Base-by-base conservation (phyloP, 2,888 invertebrate species). In the Agonopterix arenella region DNA sequence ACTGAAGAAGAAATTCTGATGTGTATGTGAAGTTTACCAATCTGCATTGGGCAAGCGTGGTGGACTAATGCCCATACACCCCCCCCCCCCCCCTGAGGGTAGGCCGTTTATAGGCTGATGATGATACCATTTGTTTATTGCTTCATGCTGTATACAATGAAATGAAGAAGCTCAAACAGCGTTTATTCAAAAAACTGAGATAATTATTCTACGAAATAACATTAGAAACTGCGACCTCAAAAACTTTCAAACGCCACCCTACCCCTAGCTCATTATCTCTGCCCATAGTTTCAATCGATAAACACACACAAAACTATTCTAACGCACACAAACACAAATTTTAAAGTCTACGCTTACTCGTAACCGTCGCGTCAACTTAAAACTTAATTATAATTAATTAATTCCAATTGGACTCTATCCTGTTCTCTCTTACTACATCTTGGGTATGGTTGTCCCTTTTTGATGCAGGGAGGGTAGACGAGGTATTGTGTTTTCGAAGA, bases 321-420 rank as follows among this genome's bases (percentile, higher is more conserved):
- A 78, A 83, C 81, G 79, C 85, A 75, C 68, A 71, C 76, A 69
- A 66, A 74, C 70, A 70, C 71, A 72, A 76, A 75, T 43, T 43
- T 11, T 75, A 81, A 84, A 82, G 80, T 82, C 80, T 80, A 80
- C 76, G 79, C 80, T 74, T 78, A 79, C 80, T 80, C 84, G 84
- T 89, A 88, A 89, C 85, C 80, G 80, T 83, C 90, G 90, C 91
- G 91, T 91, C 92, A 92, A 93, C 93, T 93, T 92, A 93, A 89
- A 93, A 93, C 93, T 93, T 93, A 93, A 93, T 93, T 93, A 93
- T 93, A 93, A 93, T 93, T 93, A 93, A 93, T 92, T 93, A 92
- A 93, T 92, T 92, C 92, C 91, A 92, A 92, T 92, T 92, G 91
- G 76, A 75, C 72, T 69, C 73, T 70, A 68, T 89, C 84, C 77